Percentiles rank a stretch among this genome's conserved stretches.
Conservation (phyloP, 2,797 vertebrate species). For the Sphaeramia orbicularis region DNA sequence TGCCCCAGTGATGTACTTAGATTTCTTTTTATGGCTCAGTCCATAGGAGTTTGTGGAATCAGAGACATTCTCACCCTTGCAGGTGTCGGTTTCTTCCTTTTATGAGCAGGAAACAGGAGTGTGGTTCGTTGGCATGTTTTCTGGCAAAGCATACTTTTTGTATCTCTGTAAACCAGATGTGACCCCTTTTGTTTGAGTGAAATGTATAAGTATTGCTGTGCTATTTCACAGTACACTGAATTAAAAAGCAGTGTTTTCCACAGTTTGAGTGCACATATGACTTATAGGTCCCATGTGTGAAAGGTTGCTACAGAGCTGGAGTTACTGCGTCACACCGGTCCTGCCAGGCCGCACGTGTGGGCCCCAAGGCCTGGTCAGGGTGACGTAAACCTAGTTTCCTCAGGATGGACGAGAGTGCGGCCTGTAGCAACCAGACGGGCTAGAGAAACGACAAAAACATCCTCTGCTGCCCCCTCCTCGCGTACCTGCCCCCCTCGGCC, state of each 20-base stretch:
- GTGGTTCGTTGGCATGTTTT: constrained; percentile 39
- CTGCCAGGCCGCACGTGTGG: constrained; percentile 48
- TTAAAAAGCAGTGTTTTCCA: constrained; percentile 23
- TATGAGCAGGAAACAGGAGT: constrained; percentile 37
- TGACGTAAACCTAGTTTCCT: constrained; percentile 82
- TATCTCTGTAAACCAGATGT: constrained; percentile 6
- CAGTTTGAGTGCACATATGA: background rate
- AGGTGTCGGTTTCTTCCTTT: constrained; percentile 34
- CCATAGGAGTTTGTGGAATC: constrained; percentile 29
- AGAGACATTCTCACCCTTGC: constrained; percentile 39
- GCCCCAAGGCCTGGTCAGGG: constrained; percentile 49
- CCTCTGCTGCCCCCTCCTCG: constrained; percentile 64
- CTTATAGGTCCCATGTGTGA: constrained; percentile 35
- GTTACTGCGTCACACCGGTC: constrained; percentile 28
- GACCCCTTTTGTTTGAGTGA: constrained; percentile 21
- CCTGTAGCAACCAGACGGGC: constrained; percentile 65
- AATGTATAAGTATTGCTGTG: constrained; percentile 4
- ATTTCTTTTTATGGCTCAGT: constrained; percentile 3
- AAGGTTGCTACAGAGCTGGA: background rate
- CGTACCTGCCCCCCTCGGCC: constrained; percentile 58
- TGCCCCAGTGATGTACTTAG: rapidly evolving
- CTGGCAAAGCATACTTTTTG: constrained; percentile 9
- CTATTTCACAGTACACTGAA: background rate
- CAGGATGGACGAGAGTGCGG: constrained; percentile 76
- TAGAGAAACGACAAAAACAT: constrained; percentile 80